phyloP scores from a whole-genome alignment of 2,113 vertebrate genomes.

The Paracanthobrama guichenoti region DNA sequence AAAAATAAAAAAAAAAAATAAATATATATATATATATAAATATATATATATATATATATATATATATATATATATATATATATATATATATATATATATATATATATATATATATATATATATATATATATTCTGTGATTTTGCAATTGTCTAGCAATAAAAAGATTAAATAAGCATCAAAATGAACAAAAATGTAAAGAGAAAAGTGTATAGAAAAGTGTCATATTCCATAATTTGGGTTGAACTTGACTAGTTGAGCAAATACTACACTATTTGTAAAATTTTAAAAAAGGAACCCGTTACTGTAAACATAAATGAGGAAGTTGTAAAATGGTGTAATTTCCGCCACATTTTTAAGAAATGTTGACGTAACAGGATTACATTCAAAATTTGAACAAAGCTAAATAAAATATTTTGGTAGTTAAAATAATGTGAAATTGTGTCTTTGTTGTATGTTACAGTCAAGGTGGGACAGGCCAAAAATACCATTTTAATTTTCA shows the following conservation, averaged over 20 bases:
- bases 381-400: background rate
- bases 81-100: too few relatives aligned
- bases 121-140: background rate
- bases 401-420: background rate
- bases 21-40: too few relatives aligned
- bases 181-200: background rate
- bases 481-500: background rate
- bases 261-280: background rate
- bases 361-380: background rate
- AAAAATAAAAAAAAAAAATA: too few relatives aligned
- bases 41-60: too few relatives aligned
- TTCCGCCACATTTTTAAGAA: too few relatives aligned
- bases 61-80: too few relatives aligned
- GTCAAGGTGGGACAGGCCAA: background rate
- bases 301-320: too few relatives aligned
- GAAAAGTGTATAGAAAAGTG: background rate
- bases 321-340: too few relatives aligned
- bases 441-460: background rate
- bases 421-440: background rate
- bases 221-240: background rate
- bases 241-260: background rate
- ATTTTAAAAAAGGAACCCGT: too few relatives aligned
- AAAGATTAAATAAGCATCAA: background rate
- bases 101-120: too few relatives aligned
- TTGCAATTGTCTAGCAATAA: background rate